Percentiles rank a stretch among this genome's conserved stretches.
Evolutionary conservation across 2,113 vertebrate genomes (phyloP).

Genomic region (Synchiropus splendidus): DNA sequence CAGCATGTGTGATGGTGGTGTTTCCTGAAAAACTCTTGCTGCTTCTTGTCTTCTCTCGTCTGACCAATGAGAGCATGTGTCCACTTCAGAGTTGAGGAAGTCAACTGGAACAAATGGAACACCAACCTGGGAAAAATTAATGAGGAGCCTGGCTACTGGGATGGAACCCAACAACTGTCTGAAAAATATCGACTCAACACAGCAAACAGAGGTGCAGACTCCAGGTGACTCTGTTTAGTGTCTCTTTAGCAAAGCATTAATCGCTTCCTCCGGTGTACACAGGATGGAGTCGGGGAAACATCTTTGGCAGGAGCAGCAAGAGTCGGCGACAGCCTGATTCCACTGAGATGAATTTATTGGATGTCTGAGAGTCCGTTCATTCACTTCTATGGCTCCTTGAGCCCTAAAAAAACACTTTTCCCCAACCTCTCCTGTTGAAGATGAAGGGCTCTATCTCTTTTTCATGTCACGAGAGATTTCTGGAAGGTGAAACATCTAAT

Average conservation of each 20-base stretch:
- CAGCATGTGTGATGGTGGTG: too few species aligned
- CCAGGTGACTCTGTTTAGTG: background rate
- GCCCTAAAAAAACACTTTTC: too few species aligned
- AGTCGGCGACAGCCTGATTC: background rate
- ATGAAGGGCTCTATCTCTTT: too few species aligned
- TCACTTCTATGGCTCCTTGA: too few species aligned
- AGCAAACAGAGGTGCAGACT: conserved; percentile 17
- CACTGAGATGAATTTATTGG: conserved; percentile 42
- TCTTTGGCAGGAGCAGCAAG: conserved; percentile 20
- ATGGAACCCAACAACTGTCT: conserved; percentile 3
- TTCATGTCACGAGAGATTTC: too few species aligned
- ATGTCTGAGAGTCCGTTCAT: too few species aligned
- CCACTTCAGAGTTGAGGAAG: conserved; percentile 82
- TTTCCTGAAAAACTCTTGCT: too few species aligned
- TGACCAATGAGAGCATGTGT: conserved; percentile 48
- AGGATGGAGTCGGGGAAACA: conserved; percentile 50
- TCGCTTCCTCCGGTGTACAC: conserved; percentile 23
- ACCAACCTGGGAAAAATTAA: conserved; percentile 85
- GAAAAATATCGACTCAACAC: background rate
- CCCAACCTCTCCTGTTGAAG: too few species aligned
- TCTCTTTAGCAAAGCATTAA: background rate
- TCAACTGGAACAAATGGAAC: conserved; percentile 98
- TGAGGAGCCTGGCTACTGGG: conserved; percentile 80
- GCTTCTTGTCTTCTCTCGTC: too few species aligned
- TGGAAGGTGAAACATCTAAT: too few species aligned